phyloP scores from a whole-genome alignment of 1,140 invertebrate species.

The Drosophila baimaii region DNA sequence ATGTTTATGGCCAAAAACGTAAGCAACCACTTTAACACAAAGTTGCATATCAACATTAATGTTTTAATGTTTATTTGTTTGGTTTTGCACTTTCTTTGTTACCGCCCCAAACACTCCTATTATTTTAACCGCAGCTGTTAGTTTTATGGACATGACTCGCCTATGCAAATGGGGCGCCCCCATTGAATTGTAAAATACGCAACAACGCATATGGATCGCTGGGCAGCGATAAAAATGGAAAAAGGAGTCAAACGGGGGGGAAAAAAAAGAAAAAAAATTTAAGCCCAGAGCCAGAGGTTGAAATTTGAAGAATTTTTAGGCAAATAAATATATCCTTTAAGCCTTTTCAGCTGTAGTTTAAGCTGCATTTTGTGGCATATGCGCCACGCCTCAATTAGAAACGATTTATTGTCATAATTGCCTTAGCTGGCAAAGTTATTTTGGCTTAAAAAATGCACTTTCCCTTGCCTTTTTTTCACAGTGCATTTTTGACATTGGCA shows the following conservation, averaged over 20 bases:
- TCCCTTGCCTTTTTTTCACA: neutral
- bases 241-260: no score
- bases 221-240: conserved; percentile 10
- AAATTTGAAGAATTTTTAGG: conserved; percentile 16
- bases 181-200: conserved; percentile 79
- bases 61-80: neutral
- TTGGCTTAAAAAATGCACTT: neutral
- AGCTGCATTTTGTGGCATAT: neutral
- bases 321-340: neutral
- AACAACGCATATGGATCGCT: conserved; percentile 58
- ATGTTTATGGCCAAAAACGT: neutral
- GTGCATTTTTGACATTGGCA: neutral
- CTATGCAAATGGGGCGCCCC: conserved; percentile 67
- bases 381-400: neutral
- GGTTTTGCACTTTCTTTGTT: neutral
- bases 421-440: neutral
- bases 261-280: neutral
- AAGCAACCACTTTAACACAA: no score
- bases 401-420: neutral
- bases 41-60: neutral
- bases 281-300: neutral
- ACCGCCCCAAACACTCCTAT: neutral
- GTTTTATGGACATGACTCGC: conserved; percentile 51
- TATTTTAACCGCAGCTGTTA: conserved; percentile 8
- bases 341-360: neutral